Evolutionary conservation across 2,888 invertebrate species (phyloP), one percentile per base, ranked within the genome.

Genomic region (Nowickia ferox): DNA sequence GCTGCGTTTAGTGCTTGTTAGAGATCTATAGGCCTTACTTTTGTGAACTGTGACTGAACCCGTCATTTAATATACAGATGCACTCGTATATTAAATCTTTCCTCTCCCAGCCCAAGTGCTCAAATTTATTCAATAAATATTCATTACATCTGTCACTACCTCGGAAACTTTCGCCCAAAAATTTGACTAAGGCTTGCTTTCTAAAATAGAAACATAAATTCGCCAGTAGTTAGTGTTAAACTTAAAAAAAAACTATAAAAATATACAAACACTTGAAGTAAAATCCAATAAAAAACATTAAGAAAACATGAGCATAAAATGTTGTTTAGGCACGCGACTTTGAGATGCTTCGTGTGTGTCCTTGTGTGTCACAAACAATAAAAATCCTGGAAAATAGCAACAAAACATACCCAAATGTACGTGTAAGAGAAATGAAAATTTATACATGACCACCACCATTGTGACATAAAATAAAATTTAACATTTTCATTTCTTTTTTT

Each of bases 381-480:
- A 74, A 84, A 76, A 53, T 69, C 55, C 63, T 69, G 61, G 63
- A 82, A 74, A 75, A 55, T 15, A 30, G 44, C 63, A 79, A 55
- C 44, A 79, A 51, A 38, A 65, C 19, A 72, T 17, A 17, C 38
- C 30, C 30, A 30, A 30, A 30, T 30, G 30, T 30, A 15, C n/a
- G 38, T 51, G 53, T 40, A 46, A n/a, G 69, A 42, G 11, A 38
- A 53, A 51, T 19, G 19, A 2, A 79, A 65, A 63, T 72, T 17
- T 81, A n/a, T 22, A n/a, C 61, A 72, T 30, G 30, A 30, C 30
- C 65, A 80, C 71, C 76, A 61, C 69, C 75, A 76, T 61, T 69
- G 69, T 63, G 77, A 72, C 59, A 84, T 63, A 85, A 85, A 82
- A 84, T 63, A 85, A 85, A 82, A 75, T 74, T 55, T 78, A 75